Conservation (phyloP, 2,797 vertebrate genomes). For the Cyclura pinguis region DNA sequence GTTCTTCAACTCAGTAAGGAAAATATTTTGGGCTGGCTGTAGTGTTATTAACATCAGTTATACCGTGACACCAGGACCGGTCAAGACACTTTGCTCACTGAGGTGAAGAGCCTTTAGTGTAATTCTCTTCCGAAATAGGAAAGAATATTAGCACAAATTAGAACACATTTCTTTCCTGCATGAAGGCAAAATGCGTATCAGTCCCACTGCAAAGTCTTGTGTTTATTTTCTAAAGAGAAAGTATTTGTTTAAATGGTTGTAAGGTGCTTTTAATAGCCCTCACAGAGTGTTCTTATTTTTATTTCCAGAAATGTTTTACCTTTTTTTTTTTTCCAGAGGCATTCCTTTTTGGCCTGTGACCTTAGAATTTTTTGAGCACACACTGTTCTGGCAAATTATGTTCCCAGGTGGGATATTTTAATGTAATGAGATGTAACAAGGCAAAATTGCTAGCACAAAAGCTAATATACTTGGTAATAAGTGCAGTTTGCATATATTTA, state of each 20-base stretch:
- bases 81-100: too few relatives aligned
- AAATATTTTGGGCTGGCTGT: too few relatives aligned
- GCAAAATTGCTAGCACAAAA: constrained; percentile 37
- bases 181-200: not conserved
- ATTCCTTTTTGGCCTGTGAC: not conserved
- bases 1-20: too few relatives aligned
- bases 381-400: not conserved
- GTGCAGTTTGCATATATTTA: constrained; percentile 10
- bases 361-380: constrained; percentile 45
- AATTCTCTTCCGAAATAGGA: too few relatives aligned
- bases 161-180: not conserved
- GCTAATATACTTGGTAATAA: not conserved
- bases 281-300: constrained; percentile 5
- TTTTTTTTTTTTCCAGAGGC: not conserved
- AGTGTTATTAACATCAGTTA: too few relatives aligned
- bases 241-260: not conserved
- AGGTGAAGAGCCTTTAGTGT: too few relatives aligned
- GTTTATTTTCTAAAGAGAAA: not conserved
- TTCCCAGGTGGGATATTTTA: constrained; percentile 33
- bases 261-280: not conserved
- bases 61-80: too few relatives aligned
- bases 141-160: too few relatives aligned
- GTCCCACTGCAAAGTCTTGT: not conserved
- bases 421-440: constrained; percentile 40
- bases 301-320: not conserved